Conservation (phyloP, 2,888 invertebrate genomes). For the Nomada ruficornis region DNA sequence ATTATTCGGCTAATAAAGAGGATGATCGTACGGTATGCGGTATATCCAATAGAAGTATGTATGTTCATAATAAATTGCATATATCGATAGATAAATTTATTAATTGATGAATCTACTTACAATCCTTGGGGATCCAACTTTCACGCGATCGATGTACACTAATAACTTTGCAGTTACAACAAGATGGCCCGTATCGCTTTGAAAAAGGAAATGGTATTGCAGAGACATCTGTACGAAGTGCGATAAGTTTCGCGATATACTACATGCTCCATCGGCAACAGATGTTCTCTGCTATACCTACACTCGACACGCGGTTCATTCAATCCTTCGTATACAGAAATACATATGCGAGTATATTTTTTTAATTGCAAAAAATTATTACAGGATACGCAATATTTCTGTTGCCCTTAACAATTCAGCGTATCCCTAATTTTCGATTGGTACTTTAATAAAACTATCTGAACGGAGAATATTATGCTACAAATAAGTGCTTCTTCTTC, state of each 20-base stretch:
- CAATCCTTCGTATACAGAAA: neutral
- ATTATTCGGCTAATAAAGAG: no score
- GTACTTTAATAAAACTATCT: no score
- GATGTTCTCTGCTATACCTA: slow-evolving; percentile 9
- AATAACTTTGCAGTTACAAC: neutral
- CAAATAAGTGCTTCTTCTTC: slow-evolving; percentile 46
- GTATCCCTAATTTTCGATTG: no score
- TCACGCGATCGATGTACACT: neutral
- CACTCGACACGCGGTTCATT: neutral
- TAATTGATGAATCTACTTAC: neutral
- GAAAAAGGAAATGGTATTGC: slow-evolving; percentile 31
- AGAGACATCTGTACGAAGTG: slow-evolving; percentile 49
- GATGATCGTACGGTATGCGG: no score
- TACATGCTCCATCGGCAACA: slow-evolving; percentile 17
- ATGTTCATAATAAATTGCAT: no score
- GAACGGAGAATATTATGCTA: neutral
- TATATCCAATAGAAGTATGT: no score
- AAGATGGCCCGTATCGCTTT: neutral
- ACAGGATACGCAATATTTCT: neutral
- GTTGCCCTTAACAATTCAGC: no score
- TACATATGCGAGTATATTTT: neutral
- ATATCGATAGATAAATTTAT: neutral
- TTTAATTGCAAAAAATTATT: neutral
- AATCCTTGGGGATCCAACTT: neutral
- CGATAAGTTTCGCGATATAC: neutral